Evolutionary conservation across 1,140 invertebrate species (phyloP), one percentile per base, ranked within the genome.

Genomic region (Watersipora subatra): DNA sequence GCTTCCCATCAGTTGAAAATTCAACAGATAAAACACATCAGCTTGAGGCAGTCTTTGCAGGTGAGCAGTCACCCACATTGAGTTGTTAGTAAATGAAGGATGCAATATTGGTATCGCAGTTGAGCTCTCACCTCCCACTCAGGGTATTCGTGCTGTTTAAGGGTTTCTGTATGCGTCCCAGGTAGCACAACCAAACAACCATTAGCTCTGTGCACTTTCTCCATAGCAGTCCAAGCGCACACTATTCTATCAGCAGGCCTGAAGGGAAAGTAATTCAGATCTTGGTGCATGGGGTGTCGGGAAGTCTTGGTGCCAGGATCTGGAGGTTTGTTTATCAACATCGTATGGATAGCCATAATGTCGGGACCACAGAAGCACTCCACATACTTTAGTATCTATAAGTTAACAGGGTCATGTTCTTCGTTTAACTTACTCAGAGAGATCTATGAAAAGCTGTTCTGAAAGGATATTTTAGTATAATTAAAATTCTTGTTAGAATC

Each of bases 261-360:
- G 75, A 92, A 90, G 12, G 91, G 90, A 78, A 94, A 94, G 75
- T 93, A 94, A 72, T 89, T 86, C 22, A 92, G 77, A 75, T 92
- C 90, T 84, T 91, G 86, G 79, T 92, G 89, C 55, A 90, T 81
- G 0, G 89, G 89, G 77, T 92, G 89, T 25, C 84, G 77, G 19
- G 87, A 89, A 3, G 84, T 85, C 63, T 83, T 80, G 57, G 74
- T 76, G 66, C 85, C 85, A 30, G 84, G 78, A 78, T 92, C 90
- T 2, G 91, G 91, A 2, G 91, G 91, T 75, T 94, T 94, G 71
- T 92, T 92, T 66, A 94, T 93, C 2, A 94, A 79, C 91, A 94
- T 94, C 26, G 87, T 89, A 76, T 94, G 89, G 74, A 91, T 84
- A 0, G 87, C 87, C 68, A 87, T 85, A 12, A 93, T 85, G 74